A percentile compares a stretch with the other conserved stretches of the same genome.
Evolutionary conservation across 2,888 invertebrate genomes (phyloP).

Genomic region (Xestia rhomboidea): DNA sequence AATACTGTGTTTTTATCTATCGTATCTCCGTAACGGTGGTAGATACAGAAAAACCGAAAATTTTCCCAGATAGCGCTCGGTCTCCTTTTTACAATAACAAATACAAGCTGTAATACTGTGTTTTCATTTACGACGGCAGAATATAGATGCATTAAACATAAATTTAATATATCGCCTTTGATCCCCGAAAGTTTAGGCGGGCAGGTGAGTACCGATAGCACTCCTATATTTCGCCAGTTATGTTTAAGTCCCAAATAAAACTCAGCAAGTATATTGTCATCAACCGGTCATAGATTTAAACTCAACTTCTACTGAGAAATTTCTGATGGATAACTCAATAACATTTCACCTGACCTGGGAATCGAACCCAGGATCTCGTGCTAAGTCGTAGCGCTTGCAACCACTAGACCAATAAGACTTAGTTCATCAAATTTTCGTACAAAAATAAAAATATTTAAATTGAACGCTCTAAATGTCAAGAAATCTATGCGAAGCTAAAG

Average conservation of each 20-base stretch:
- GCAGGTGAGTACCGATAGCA: background rate
- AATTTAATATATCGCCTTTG: background rate
- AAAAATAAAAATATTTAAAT: too few relatives aligned
- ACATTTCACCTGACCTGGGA: background rate
- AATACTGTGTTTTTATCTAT: too few relatives aligned
- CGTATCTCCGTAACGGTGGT: too few relatives aligned
- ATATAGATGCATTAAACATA: conserved; percentile 2
- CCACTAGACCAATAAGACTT: too few relatives aligned
- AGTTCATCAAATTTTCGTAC: too few relatives aligned
- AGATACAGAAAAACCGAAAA: too few relatives aligned
- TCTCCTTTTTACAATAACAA: too few relatives aligned
- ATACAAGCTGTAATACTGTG: too few relatives aligned
- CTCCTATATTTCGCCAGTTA: background rate
- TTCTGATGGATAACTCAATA: background rate
- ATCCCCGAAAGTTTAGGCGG: background rate
- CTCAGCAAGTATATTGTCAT: background rate
- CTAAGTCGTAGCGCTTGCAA: background rate
- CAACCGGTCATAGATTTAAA: background rate
- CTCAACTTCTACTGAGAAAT: background rate
- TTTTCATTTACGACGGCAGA: too few relatives aligned
- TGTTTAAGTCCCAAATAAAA: background rate
- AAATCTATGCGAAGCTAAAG: too few relatives aligned
- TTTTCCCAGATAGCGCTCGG: too few relatives aligned
- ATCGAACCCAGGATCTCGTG: background rate
- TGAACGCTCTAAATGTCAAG: too few relatives aligned